A percentile compares a stretch with the other conserved stretches of the same genome.
phyloP scores from a whole-genome alignment of 2,888 invertebrate genomes.

The Polydrusus pterygomalis region DNA sequence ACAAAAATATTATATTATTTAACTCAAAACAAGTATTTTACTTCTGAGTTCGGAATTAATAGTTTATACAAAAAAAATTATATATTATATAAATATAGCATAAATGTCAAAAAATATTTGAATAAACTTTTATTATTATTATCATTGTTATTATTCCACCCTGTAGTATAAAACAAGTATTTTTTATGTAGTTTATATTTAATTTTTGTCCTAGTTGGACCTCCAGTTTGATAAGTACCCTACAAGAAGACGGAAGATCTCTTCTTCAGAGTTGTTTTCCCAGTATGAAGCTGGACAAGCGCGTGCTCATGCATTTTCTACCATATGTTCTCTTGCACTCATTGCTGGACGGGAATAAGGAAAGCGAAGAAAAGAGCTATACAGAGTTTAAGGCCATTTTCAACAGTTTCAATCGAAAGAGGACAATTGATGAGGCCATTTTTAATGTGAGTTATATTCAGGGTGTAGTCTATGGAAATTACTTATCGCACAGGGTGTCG shows the following conservation, averaged over 20 bases:
- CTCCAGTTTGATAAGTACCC: constrained; percentile 78
- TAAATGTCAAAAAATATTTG: too few relatives aligned
- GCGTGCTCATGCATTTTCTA: constrained; percentile 82
- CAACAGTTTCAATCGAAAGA: constrained; percentile 62
- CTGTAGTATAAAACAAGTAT: too few relatives aligned
- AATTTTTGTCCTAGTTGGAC: constrained; percentile 79
- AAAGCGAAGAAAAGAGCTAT: constrained; percentile 72
- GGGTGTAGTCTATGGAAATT: too few relatives aligned
- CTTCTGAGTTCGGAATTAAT: too few relatives aligned
- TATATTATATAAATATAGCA: too few relatives aligned
- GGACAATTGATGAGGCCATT: constrained; percentile 57
- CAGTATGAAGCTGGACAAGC: constrained; percentile 83
- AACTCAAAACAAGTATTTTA: too few relatives aligned
- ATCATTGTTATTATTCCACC: too few relatives aligned
- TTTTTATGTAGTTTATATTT: too few relatives aligned
- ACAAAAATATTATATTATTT: too few relatives aligned
- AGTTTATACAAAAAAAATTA: too few relatives aligned
- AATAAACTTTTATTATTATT: too few relatives aligned
- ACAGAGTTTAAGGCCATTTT: constrained; percentile 77
- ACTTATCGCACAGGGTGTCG: too few relatives aligned
- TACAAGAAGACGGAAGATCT: constrained; percentile 77
- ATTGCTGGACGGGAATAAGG: constrained; percentile 73
- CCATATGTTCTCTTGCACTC: constrained; percentile 84
- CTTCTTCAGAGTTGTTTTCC: constrained; percentile 82
- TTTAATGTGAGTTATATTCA: constrained; percentile 62